These are phyloP conservation scores for Amphipyra tragopoginis DNA, from an alignment of 2,888 invertebrate genomes.

Conservation along the genomic window DNA sequence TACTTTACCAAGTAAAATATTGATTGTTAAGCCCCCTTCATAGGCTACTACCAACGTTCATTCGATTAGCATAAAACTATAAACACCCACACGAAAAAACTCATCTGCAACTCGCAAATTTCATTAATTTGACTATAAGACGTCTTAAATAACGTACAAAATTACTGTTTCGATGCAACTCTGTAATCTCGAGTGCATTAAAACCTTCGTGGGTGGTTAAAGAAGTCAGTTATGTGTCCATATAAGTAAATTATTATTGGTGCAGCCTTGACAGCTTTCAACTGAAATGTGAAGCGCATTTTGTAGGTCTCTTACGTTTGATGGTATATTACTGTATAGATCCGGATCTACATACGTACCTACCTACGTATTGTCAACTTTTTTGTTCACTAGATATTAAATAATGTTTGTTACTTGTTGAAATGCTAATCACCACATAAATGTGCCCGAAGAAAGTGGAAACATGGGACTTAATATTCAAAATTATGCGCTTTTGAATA, in stretches of 20 bases:
- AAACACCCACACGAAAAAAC: slow-evolving; percentile 60
- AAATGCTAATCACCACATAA: too few species aligned
- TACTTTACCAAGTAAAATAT: slow-evolving; percentile 45
- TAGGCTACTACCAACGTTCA: slow-evolving; percentile 31
- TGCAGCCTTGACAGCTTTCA: slow-evolving; percentile 52
- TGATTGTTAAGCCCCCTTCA: slow-evolving; percentile 47
- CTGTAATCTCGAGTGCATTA: slow-evolving; percentile 59
- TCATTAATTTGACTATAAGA: slow-evolving; percentile 64
- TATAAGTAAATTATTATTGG: slow-evolving; percentile 61
- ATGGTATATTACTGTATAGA: slow-evolving; percentile 37
- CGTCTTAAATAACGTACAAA: slow-evolving; percentile 62
- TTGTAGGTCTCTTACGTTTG: slow-evolving; percentile 29
- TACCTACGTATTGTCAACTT: slow-evolving; percentile 3
- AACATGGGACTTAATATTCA: too few species aligned
- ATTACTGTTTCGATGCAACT: slow-evolving; percentile 56
- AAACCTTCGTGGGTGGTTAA: slow-evolving; percentile 68
- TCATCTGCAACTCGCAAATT: slow-evolving; percentile 58
- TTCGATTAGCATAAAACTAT: slow-evolving; percentile 57
- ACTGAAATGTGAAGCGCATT: slow-evolving; percentile 53
- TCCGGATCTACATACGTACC: slow-evolving; percentile 38
- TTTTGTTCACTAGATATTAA: slow-evolving; percentile 6
- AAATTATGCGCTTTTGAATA: too few species aligned
- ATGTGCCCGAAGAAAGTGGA: too few species aligned
- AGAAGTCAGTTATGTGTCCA: slow-evolving; percentile 56
- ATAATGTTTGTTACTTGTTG: too few species aligned